phyloP scores from a whole-genome alignment of 2,888 invertebrate species.

The Eubasilissa splendida region DNA sequence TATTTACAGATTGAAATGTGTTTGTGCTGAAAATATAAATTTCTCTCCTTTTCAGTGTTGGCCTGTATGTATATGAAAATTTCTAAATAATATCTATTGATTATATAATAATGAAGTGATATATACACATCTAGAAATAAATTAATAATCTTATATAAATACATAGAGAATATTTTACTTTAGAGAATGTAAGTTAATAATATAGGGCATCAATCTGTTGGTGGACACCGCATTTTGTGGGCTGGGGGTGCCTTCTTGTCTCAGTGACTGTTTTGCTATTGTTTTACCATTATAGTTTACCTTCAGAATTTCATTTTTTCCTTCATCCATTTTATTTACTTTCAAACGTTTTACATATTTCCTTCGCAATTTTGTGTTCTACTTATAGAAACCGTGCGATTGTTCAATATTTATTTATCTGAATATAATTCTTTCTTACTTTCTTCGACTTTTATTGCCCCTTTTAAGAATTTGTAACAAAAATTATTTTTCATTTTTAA shows the following conservation, averaged over 20 bases:
- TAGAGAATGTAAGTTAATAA: constrained; percentile 51
- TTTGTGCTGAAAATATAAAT: neutral
- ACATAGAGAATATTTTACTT: constrained; percentile 56
- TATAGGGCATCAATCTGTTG: constrained; percentile 52
- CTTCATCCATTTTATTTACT: constrained; percentile 17
- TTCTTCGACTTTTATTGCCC: neutral
- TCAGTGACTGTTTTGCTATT: neutral
- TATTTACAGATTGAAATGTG: neutral
- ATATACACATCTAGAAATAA: constrained; percentile 53
- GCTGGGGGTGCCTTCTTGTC: constrained; percentile 53
- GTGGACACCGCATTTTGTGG: constrained; percentile 32
- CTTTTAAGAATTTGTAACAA: neutral
- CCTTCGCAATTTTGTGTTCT: constrained; percentile 3
- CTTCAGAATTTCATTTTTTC: neutral
- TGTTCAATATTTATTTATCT: neutral
- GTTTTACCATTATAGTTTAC: neutral
- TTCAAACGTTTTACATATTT: neutral
- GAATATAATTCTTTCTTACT: neutral
- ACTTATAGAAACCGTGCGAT: neutral
- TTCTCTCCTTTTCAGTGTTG: constrained; percentile 1
- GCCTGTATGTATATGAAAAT: constrained; percentile 25
- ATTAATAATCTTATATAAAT: constrained; percentile 49
- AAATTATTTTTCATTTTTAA: too few species aligned
- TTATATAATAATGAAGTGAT: constrained; percentile 57
- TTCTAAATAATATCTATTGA: constrained; percentile 54